Percentiles rank a stretch among this genome's conserved stretches.
phyloP scores from a whole-genome alignment of 2,888 invertebrate genomes.

The Argyresthia albistria region DNA sequence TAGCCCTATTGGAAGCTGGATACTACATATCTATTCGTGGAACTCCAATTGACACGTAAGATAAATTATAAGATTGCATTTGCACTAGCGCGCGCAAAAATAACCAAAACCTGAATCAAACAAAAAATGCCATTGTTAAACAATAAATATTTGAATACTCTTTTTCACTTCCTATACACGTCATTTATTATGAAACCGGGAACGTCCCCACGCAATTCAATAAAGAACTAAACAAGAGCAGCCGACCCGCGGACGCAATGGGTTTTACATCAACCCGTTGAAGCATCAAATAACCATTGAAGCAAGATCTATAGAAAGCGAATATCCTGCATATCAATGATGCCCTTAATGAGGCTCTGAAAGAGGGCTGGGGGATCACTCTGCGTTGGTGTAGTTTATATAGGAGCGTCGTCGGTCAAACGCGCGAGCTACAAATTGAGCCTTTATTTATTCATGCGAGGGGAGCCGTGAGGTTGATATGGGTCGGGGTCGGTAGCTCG shows the following conservation, averaged over 20 bases:
- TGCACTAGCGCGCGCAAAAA: too few relatives aligned
- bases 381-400: slow-evolving; percentile 39
- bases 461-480: slow-evolving; percentile 53
- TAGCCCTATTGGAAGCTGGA: neutral
- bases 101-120: too few relatives aligned
- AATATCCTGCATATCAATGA: neutral
- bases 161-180: neutral
- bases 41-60: too few relatives aligned
- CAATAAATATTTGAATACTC: slow-evolving; percentile 4
- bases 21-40: too few relatives aligned
- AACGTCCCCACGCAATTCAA: slow-evolving; percentile 23
- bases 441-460: slow-evolving; percentile 68
- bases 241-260: slow-evolving; percentile 27
- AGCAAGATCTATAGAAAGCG: neutral
- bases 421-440: slow-evolving; percentile 63
- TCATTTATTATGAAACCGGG: slow-evolving; percentile 17
- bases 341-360: slow-evolving; percentile 18
- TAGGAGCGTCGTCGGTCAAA: slow-evolving; percentile 45
- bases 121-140: neutral
- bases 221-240: slow-evolving; percentile 26
- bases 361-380: slow-evolving; percentile 34
- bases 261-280: slow-evolving; percentile 39
- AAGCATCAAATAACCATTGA: slow-evolving; percentile 1
- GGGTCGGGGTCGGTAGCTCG: slow-evolving; percentile 53
- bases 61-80: too few relatives aligned